A percentile compares a stretch with the other conserved stretches of the same genome.
phyloP scores from a whole-genome alignment of 1,140 invertebrate genomes.

The Harpegnathos saltator region DNA sequence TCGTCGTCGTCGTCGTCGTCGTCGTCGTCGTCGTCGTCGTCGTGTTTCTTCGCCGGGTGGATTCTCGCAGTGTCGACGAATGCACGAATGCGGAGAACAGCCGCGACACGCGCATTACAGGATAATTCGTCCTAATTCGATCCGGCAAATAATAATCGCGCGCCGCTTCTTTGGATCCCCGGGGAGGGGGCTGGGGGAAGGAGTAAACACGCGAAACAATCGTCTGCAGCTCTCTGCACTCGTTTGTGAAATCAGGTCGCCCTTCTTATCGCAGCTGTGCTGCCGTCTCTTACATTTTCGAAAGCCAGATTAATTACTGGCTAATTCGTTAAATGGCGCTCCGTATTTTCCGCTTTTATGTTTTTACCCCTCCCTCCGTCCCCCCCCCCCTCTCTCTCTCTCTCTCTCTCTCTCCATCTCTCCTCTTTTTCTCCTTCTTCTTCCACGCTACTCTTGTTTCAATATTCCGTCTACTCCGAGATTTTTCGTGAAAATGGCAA shows the following conservation, averaged over 20 bases:
- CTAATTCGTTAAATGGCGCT: slow-evolving; percentile 39
- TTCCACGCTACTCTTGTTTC: neutral
- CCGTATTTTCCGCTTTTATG: slow-evolving; percentile 19
- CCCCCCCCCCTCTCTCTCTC: neutral
- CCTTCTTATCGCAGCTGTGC: neutral
- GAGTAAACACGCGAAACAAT: neutral
- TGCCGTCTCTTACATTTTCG: neutral
- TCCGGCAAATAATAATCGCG: neutral
- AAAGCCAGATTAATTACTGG: slow-evolving; percentile 15
- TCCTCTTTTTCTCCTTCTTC: neutral
- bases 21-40: no score
- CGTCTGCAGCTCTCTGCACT: neutral
- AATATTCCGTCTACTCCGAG: slow-evolving; percentile 22
- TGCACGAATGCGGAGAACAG: neutral
- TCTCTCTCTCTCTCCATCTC: neutral
- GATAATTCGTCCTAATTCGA: neutral
- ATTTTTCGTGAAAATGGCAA: slow-evolving; percentile 39
- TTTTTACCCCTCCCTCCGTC: neutral
- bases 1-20: no score
- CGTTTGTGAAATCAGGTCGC: neutral
- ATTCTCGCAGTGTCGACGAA: neutral
- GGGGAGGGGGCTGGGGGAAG: no score
- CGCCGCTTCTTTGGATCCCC: neutral
- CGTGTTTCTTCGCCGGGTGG: neutral
- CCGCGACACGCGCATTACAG: no score